phyloP scores from a whole-genome alignment of 2,888 invertebrate species.

The Aelia acuminata region DNA sequence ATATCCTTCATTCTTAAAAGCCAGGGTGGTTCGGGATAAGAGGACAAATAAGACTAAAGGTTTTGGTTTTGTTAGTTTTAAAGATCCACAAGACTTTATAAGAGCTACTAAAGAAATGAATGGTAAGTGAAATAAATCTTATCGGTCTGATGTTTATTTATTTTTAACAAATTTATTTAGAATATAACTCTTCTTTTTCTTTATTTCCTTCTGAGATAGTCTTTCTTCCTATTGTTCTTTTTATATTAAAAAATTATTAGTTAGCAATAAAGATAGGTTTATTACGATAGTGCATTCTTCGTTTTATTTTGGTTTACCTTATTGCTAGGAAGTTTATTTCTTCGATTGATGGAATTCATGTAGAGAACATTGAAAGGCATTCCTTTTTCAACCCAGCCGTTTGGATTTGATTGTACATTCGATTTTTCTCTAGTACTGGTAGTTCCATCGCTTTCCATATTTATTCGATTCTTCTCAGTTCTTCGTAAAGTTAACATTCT shows the following conservation, averaged over 20 bases:
- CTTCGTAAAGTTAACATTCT: conserved; percentile 26
- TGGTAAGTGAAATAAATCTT: conserved; percentile 73
- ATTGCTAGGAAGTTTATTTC: not conserved
- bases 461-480: conserved; percentile 6
- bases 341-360: conserved; percentile 68
- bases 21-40: conserved; percentile 96
- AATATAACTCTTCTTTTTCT: not conserved
- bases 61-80: conserved; percentile 98
- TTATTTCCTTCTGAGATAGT: not conserved
- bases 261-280: not conserved
- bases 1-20: conserved; percentile 92
- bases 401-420: not conserved
- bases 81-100: conserved; percentile 97
- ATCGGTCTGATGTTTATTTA: not conserved
- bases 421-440: not conserved
- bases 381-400: conserved; percentile 71
- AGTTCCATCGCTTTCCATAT: not conserved
- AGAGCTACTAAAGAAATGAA: conserved; percentile 99
- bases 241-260: not conserved
- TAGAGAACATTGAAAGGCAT: conserved; percentile 73
- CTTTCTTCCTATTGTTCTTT: not conserved
- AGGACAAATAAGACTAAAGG: conserved; percentile 98
- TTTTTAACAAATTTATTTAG: not conserved
- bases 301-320: conserved; percentile 24
- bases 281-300: not conserved